phyloP scores from a whole-genome alignment of 2,797 vertebrate species.

The Sebastes vulpes region DNA sequence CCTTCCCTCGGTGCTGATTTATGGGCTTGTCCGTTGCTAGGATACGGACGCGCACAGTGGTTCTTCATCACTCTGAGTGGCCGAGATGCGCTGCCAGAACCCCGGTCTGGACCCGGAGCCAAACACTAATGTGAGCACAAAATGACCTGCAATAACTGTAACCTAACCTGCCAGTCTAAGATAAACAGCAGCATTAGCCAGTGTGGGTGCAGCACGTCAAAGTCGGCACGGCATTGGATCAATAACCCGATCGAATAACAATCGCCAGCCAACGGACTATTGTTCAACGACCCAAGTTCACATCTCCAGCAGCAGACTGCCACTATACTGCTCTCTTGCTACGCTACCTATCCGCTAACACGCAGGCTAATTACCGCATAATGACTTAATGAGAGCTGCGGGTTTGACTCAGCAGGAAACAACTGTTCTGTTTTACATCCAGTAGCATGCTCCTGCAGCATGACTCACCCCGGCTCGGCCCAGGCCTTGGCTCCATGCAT shows the following conservation, averaged over 20 bases:
- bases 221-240: slow-evolving; percentile 29
- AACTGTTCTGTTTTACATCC: slow-evolving; percentile 81
- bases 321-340: slow-evolving; percentile 35
- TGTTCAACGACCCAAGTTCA: slow-evolving; percentile 35
- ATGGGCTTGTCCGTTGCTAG: slow-evolving; percentile 65
- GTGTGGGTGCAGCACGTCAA: slow-evolving; percentile 18
- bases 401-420: slow-evolving; percentile 84
- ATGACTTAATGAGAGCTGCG: slow-evolving; percentile 82
- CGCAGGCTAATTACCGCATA: slow-evolving; percentile 76
- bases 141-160: slow-evolving; percentile 43
- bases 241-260: slow-evolving; percentile 56
- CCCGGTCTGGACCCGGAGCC: slow-evolving; percentile 36
- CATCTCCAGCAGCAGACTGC: slow-evolving; percentile 20
- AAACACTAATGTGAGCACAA: slow-evolving; percentile 37
- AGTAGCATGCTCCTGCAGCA: slow-evolving; percentile 70
- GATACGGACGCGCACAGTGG: slow-evolving; percentile 41
- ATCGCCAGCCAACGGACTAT: slow-evolving; percentile 11
- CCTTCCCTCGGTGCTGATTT: slow-evolving; percentile 46
- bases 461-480: slow-evolving; percentile 76
- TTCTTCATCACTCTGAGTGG: slow-evolving; percentile 46
- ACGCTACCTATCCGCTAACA: slow-evolving; percentile 75
- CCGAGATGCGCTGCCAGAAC: slow-evolving; percentile 42
- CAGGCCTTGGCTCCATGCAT: slow-evolving; percentile 37
- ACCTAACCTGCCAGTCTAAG: slow-evolving; percentile 36
- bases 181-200: slow-evolving; percentile 20